Evolutionary conservation across 2,113 vertebrate genomes (phyloP), one percentile per base, ranked within the genome.

Genomic region (Trematocara nigrifrons): DNA sequence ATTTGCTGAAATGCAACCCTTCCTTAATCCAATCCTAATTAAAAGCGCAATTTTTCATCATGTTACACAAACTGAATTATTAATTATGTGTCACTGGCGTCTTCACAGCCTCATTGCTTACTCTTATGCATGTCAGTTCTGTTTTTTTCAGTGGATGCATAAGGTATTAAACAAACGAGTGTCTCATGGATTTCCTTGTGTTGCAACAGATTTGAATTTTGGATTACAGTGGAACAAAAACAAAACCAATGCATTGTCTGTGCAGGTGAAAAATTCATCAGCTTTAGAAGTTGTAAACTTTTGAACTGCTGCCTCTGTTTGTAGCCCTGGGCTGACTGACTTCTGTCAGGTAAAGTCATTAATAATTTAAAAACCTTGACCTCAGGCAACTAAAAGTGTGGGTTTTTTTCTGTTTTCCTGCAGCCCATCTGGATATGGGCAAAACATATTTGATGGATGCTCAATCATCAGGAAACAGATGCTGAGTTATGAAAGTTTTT

Each of bases 11-110:
- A 87, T 53, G 71, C 78, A 61, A 80, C 38, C 33, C 26, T 59
- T 49, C 69, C 59, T 29, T 88, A 54, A 85, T 80, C 29, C 12
- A 42, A 86, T 86, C 81, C 38, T 76, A 83, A 87, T 91, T 88
- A 86, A 84, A 89, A 86, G 79, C 54, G 26, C 79, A 81, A 78
- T 90, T 82, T 18, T 47, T 76, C 15, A 66, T 51, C 13, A 6
- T 54, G 56, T 86, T 81, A 42, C 52, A 2, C 49, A 53, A 78
- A 88, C 59, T 89, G 18, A 91, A 84, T 85, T 42, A 87, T 89
- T 81, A 61, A 88, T 86, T 79, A 38, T 20, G 74, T 38, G 56
- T 84, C 89, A 45, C 22, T 57, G 71, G 61, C 52, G 12, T 85
- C 38, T 51, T 82, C 38, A 57, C 51, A 69, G 29, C 61, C 57